These are phyloP conservation scores for Carassius auratus DNA, from an alignment of 2,113 vertebrate genomes.

Conservation along the genomic window DNA sequence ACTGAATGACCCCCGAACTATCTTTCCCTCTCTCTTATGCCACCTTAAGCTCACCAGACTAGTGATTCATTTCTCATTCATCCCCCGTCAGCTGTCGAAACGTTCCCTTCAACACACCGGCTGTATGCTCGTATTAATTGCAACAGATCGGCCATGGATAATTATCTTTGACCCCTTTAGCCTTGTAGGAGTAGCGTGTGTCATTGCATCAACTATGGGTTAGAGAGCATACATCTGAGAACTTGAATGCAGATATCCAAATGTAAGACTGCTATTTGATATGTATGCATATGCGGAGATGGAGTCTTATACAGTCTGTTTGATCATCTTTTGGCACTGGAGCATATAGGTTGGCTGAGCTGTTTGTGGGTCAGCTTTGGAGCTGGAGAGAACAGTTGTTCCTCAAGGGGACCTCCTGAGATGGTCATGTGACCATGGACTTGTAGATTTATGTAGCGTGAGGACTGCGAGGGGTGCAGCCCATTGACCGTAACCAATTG, in stretches of 20 bases:
- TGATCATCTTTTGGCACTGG: background rate
- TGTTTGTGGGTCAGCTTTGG: conserved; percentile 8
- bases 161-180: conserved; percentile 57
- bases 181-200: conserved; percentile 5
- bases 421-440: conserved; percentile 22
- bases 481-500: conserved; percentile 19
- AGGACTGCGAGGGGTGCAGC: background rate
- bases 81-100: conserved; percentile 60
- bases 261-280: background rate
- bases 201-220: background rate
- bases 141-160: conserved; percentile 54
- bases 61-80: conserved; percentile 59
- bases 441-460: conserved; percentile 24
- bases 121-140: conserved; percentile 72
- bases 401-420: conserved; percentile 23
- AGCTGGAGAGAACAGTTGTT: conserved; percentile 30
- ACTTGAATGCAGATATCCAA: background rate
- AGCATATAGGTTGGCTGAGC: background rate
- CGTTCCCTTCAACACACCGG: conserved; percentile 57
- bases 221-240: conserved; percentile 7
- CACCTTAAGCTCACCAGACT: conserved; percentile 45
- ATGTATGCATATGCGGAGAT: background rate
- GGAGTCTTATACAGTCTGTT: background rate
- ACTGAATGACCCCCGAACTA: conserved; percentile 69
- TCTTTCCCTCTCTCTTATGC: conserved; percentile 27